Percentiles rank a stretch among this genome's conserved stretches.
Evolutionary conservation across 2,888 invertebrate species (phyloP).

Genomic region (Microctonus brassicae): DNA sequence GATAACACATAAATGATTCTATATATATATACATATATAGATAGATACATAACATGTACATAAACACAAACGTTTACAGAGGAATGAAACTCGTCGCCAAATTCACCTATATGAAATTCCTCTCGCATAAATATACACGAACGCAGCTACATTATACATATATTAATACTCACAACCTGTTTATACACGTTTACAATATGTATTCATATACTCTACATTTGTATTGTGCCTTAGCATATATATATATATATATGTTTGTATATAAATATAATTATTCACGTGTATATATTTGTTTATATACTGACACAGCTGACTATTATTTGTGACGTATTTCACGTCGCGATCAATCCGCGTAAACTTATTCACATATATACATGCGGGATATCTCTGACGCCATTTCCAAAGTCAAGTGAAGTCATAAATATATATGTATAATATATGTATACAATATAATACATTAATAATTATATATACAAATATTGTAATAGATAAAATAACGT

Average conservation of each 20-base stretch:
- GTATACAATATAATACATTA: neutral
- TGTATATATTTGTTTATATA: neutral
- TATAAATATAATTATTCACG: neutral
- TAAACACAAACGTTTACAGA: neutral
- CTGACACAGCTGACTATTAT: neutral
- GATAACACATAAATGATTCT: conserved; percentile 64
- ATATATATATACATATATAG: neutral
- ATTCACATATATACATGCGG: conserved; percentile 52
- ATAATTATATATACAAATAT: too few relatives aligned
- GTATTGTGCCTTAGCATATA: neutral
- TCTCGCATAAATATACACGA: too few relatives aligned
- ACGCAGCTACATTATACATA: too few relatives aligned
- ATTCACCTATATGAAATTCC: neutral
- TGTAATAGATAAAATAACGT: neutral
- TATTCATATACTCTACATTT: neutral
- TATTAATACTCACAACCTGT: conserved; percentile 11
- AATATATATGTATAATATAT: neutral
- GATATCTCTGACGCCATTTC: neutral
- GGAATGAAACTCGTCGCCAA: neutral
- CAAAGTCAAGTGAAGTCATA: neutral
- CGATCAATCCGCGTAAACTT: conserved; percentile 50
- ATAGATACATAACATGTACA: neutral
- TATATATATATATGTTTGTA: too few relatives aligned
- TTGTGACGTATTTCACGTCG: conserved; percentile 39
- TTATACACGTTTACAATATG: neutral